Evolutionary conservation across 2,113 vertebrate genomes (phyloP), one percentile per base, ranked within the genome.

Genomic region (Rhinogobius similis): DNA sequence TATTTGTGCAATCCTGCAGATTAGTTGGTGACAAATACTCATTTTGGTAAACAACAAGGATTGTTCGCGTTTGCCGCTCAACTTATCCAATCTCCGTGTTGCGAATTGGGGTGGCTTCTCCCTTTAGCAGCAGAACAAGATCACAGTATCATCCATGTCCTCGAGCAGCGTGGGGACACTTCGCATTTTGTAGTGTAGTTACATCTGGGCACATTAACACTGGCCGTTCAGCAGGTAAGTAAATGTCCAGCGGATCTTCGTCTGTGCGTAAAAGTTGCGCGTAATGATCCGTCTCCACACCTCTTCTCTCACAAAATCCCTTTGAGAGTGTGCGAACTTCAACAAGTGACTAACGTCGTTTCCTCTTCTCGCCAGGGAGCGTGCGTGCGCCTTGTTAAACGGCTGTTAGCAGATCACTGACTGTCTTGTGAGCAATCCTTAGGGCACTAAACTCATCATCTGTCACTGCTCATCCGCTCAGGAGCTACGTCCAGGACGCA

Each of bases 211-310:
- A 62, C 67, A 48, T 1, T 1, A 14, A 32, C 38, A 66, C 55
- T 53, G 68, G 77, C 70, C 77, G 46, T 11, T 50, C 53, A 63
- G 75, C 67, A 61, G 55, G 53, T 66, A 13, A 32, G 6, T 1
- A 29, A 46, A 76, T 67, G 69, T 76, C 67, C 46, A 18, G 68
- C 23, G 5, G 41, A 36, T 65, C 58, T 55, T 39, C 61, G 52
- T 48, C 55, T 67, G 77, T 62, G 89, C 83, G 86, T 86, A 90
- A 92, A 92, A 89, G 90, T 88, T 86, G 81, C 48, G 89, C 88
- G 86, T 70, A 86, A 87, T 63, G 67, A 23, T 70, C 72, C 2
- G 44, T 62, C 66, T 41, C 48, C 26, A 5, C 24, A 29, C 55
- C 55, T 62, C 20, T 16, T 26, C 27, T 52, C 39, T 23, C 32